Evolutionary conservation across 1,140 invertebrate genomes (phyloP).

Genomic region (Heliconius eleuchia): DNA sequence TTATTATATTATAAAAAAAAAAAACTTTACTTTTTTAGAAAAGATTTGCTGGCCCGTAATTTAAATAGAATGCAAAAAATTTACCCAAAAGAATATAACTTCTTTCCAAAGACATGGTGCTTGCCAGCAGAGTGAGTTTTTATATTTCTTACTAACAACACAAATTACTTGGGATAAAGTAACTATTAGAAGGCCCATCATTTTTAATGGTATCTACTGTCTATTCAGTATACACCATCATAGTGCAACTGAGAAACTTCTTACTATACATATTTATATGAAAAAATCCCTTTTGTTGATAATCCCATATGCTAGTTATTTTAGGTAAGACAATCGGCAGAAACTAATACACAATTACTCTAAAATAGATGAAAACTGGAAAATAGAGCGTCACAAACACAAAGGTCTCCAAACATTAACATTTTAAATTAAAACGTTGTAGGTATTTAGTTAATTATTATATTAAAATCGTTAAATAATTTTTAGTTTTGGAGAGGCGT

Average conservation of each 20-base stretch:
- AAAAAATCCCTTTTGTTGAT: too few relatives aligned
- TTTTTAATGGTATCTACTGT: too few relatives aligned
- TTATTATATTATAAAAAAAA: background rate
- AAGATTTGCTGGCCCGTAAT: constrained; percentile 92
- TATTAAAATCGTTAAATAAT: background rate
- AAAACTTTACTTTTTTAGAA: constrained; percentile 73
- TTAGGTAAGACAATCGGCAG: background rate
- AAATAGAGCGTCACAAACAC: too few relatives aligned
- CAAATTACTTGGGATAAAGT: background rate
- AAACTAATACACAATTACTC: background rate
- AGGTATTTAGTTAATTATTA: background rate
- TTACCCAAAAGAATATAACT: constrained; percentile 94
- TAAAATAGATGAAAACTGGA: background rate
- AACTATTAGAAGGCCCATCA: too few relatives aligned
- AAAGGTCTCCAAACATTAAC: too few relatives aligned
- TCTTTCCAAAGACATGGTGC: constrained; percentile 97
- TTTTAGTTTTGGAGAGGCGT: constrained; percentile 83
- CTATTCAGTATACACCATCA: too few relatives aligned
- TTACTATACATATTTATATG: too few relatives aligned
- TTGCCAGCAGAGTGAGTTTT: constrained; percentile 91
- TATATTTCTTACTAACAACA: background rate
- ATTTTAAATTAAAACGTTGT: too few relatives aligned
- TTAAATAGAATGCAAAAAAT: constrained; percentile 92
- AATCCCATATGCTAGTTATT: too few relatives aligned
- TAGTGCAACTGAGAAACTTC: too few relatives aligned